Evolutionary conservation across 2,888 invertebrate genomes (phyloP).

Genomic region (Germaria angustata): DNA sequence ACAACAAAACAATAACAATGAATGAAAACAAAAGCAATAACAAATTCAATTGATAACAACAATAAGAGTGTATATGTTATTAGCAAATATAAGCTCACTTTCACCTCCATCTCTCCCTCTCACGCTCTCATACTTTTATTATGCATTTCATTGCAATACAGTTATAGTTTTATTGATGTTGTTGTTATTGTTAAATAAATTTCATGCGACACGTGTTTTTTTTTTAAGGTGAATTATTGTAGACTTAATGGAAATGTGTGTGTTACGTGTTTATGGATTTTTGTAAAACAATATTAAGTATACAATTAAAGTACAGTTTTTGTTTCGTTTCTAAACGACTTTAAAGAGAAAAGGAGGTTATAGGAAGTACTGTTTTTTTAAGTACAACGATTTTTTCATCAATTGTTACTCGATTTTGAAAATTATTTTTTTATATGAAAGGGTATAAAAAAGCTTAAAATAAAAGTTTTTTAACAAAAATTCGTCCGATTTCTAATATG

Average conservation of each 20-base stretch:
- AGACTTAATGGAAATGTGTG: neutral
- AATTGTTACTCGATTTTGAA: too few species aligned
- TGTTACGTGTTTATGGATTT: neutral
- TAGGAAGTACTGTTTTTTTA: too few species aligned
- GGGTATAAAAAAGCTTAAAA: too few species aligned
- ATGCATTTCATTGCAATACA: slow-evolving; percentile 20
- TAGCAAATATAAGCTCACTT: neutral
- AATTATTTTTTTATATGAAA: too few species aligned
- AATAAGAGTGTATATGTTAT: neutral
- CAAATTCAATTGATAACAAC: slow-evolving; percentile 48
- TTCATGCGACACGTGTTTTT: slow-evolving; percentile 51
- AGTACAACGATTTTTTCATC: too few species aligned
- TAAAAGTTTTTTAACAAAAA: too few species aligned
- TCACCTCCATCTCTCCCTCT: neutral
- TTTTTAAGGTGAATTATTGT: neutral
- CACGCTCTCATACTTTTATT: neutral
- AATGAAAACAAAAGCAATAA: slow-evolving; percentile 41
- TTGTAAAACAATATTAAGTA: too few species aligned
- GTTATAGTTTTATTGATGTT: slow-evolving; percentile 8
- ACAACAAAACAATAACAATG: slow-evolving; percentile 54
- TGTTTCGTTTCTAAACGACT: too few species aligned
- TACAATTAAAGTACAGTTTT: too few species aligned
- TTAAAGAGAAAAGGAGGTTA: too few species aligned
- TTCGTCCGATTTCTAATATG: too few species aligned
- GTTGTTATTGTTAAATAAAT: slow-evolving; percentile 39